These are phyloP conservation scores for Esperia sulphurella DNA, from an alignment of 2,888 invertebrate genomes.

Conservation along the genomic window DNA sequence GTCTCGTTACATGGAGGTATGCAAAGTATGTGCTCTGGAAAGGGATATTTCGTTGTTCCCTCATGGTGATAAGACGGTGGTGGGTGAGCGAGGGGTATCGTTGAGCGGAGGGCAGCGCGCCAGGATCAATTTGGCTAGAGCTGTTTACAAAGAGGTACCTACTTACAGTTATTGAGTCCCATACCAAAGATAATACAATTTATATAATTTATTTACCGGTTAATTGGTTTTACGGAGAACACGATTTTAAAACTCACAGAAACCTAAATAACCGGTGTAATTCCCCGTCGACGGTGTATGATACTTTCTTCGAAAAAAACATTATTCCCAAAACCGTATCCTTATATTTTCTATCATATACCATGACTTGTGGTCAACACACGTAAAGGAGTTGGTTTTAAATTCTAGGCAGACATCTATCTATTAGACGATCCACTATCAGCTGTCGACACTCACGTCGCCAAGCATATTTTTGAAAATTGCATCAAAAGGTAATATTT, in stretches of 20 bases:
- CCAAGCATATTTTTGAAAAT: constrained; percentile 83
- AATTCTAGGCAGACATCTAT: constrained; percentile 83
- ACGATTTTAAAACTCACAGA: too few relatives aligned
- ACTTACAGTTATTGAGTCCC: background rate
- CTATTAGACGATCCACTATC: constrained; percentile 87
- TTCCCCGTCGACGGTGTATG: too few relatives aligned
- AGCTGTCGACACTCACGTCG: constrained; percentile 86
- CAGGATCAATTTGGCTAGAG: constrained; percentile 80
- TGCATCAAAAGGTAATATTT: constrained; percentile 74
- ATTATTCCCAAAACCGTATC: too few relatives aligned
- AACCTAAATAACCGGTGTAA: too few relatives aligned
- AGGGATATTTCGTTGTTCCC: constrained; percentile 87
- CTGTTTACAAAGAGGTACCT: constrained; percentile 80
- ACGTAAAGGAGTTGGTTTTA: constrained; percentile 13
- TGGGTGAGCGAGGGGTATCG: constrained; percentile 91
- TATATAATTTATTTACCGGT: too few relatives aligned
- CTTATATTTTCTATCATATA: too few relatives aligned
- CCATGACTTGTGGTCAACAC: background rate
- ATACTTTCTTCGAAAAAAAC: too few relatives aligned
- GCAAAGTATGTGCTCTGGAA: constrained; percentile 85
- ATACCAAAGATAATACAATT: too few relatives aligned
- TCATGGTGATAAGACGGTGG: constrained; percentile 89
- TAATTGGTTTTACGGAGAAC: too few relatives aligned
- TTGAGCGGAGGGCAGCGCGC: constrained; percentile 91
- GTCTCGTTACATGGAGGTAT: constrained; percentile 81